These are phyloP conservation scores for Morpho helenor DNA, from an alignment of 2,888 invertebrate species.

Conservation along the genomic window DNA sequence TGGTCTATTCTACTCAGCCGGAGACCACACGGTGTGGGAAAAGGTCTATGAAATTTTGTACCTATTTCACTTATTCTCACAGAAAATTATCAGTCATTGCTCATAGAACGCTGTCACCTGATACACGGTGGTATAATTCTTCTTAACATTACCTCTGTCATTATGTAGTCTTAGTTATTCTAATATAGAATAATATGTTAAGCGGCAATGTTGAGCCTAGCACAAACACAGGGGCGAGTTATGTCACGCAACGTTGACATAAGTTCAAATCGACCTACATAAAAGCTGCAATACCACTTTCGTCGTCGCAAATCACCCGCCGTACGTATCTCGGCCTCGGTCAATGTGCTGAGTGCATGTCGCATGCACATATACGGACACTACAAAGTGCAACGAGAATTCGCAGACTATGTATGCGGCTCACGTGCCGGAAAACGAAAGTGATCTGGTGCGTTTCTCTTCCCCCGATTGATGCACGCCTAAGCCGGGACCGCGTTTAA, in stretches of 20 bases:
- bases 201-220: too few species aligned
- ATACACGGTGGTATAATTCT: too few species aligned
- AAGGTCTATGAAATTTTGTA: too few species aligned
- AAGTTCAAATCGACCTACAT: constrained; percentile 71
- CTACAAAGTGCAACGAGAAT: constrained; percentile 74
- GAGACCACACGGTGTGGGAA: too few species aligned
- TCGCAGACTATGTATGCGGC: constrained; percentile 68
- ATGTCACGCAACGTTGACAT: constrained; percentile 65
- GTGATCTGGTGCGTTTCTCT: constrained; percentile 73
- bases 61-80: too few species aligned
- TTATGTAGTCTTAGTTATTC: too few species aligned
- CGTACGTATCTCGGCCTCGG: constrained; percentile 74
- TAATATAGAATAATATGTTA: too few species aligned
- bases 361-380: constrained; percentile 75
- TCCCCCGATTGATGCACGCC: constrained; percentile 68
- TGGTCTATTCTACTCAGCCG: too few species aligned
- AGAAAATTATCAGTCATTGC: too few species aligned
- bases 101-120: too few species aligned
- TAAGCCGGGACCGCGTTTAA: constrained; percentile 64
- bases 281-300: constrained; percentile 78
- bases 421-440: constrained; percentile 75
- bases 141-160: too few species aligned
- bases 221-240: constrained; percentile 12
- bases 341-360: constrained; percentile 74
- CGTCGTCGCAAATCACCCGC: constrained; percentile 75